Conservation (phyloP, 2,797 vertebrate species). For the Meda fulgida region DNA sequence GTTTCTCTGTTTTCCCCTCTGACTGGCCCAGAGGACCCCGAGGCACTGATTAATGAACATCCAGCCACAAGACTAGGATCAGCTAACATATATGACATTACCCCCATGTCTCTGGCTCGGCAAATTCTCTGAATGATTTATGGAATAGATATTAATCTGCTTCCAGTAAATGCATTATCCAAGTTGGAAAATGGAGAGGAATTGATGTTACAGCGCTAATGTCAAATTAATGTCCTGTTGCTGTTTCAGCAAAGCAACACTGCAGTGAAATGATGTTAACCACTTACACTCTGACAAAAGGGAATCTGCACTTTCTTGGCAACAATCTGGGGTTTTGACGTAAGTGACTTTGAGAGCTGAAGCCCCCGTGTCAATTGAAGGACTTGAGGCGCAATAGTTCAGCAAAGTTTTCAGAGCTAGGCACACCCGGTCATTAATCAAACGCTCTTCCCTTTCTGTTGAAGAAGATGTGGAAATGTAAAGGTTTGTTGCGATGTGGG, state of each 20-base stretch:
- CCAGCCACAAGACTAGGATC: slow-evolving; percentile 82
- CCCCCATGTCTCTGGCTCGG: slow-evolving; percentile 83
- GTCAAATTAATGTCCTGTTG: slow-evolving; percentile 88
- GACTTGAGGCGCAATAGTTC: slow-evolving; percentile 34
- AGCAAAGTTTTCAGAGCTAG: slow-evolving; percentile 15
- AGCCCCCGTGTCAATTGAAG: slow-evolving; percentile 51
- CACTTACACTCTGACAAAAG: slow-evolving; percentile 66
- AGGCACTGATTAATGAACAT: slow-evolving; percentile 83
- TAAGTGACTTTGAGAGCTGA: slow-evolving; percentile 55
- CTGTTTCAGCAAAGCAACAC: slow-evolving; percentile 83
- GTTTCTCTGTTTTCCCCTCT: slow-evolving; percentile 73
- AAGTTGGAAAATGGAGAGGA: slow-evolving; percentile 84
- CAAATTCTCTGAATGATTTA: slow-evolving; percentile 96
- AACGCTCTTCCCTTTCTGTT: slow-evolving; percentile 32
- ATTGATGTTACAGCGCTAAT: slow-evolving; percentile 88
- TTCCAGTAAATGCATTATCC: slow-evolving; percentile 94
- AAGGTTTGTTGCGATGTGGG: slow-evolving; percentile 25
- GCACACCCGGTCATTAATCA: slow-evolving; percentile 48
- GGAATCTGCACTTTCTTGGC: slow-evolving; percentile 47
- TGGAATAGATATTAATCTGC: slow-evolving; percentile 98
- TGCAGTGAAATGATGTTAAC: slow-evolving; percentile 76
- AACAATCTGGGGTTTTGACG: slow-evolving; percentile 35
- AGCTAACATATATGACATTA: slow-evolving; percentile 88
- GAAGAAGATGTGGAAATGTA: slow-evolving; percentile 25
- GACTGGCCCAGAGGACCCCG: slow-evolving; percentile 75